Base-by-base conservation (phyloP, 2,113 vertebrate species). In the Acrocephalus kingi region DNA sequence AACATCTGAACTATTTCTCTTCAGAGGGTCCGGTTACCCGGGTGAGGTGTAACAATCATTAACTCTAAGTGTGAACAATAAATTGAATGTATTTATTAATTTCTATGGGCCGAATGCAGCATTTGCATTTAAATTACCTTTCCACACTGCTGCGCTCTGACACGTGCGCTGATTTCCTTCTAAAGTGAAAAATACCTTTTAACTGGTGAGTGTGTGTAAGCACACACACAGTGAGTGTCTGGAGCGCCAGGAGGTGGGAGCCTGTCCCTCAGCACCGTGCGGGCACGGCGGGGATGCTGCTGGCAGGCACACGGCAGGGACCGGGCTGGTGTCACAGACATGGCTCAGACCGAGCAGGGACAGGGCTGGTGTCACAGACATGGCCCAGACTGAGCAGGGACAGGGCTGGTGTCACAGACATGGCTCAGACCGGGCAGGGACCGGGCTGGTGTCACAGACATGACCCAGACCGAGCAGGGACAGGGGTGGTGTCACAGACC, bases 161-260 rank as follows among this genome's bases (percentile, higher is more conserved):
- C 27, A 6, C 6, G 5, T 0, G 27, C 4, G n/a, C 15, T 13
- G 52, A 7, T 56, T 89, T 80, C 37, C 31, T 14, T 33, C 48
- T 35, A 0, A 33, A 46, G 43, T 15, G 15, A 35, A 17, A 66
- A 71, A 9, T 2, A 3, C 37, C 15, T 27, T 20, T 15, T 3
- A 4, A 5, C 7, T 2, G 71, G 10, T 1, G 4, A 19, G 10
- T 4, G 12, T 3, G 13, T 14, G 33, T 10, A 1, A 37, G 25
- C 21, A 1, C 35, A 35, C 35, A 35, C 35, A 35, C 35, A 35
- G 35, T 35, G 35, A 35, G 35, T 7, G 10, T 0, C 20, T 1
- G 33, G 33, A 35, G 59, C 0, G 4, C 8, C 54, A 4, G 19
- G 55, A 56, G 54, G 5, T 3, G 54, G 61, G 62, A 64, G 62